Conservation (phyloP, 2,113 vertebrate species). For the Jaculus jaculus region DNA sequence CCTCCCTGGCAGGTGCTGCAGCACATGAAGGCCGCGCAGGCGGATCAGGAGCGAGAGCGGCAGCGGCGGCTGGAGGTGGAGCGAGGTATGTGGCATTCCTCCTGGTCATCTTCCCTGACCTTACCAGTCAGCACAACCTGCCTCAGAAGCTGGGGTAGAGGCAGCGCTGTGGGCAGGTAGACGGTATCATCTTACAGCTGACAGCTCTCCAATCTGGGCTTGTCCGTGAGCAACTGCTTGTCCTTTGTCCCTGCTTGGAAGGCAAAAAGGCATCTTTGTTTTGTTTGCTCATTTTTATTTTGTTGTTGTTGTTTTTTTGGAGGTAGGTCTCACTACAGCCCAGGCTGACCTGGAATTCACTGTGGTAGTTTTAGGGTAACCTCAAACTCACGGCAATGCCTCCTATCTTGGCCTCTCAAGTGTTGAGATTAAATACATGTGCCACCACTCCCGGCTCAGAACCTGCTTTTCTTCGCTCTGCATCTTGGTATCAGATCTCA, state of each 20-base stretch:
- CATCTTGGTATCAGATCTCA: not conserved
- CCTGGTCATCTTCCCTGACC: not conserved
- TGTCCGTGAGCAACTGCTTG: not conserved
- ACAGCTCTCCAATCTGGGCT: not conserved
- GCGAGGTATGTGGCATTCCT: slow-evolving; percentile 81
- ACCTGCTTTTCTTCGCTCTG: not conserved
- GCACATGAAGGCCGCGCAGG: slow-evolving; percentile 93
- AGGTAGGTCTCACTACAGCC: no score
- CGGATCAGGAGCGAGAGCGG: slow-evolving; percentile 90
- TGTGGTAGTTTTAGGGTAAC: no score
- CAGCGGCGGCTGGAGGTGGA: slow-evolving; percentile 92
- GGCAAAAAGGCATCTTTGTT: not conserved
- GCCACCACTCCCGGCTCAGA: no score
- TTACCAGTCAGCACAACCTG: not conserved
- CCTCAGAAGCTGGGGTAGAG: not conserved
- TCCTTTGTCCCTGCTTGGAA: not conserved
- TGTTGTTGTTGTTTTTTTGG: no score
- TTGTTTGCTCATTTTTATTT: no score
- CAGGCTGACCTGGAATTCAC: no score
- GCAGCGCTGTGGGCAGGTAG: not conserved
- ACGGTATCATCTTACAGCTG: not conserved
- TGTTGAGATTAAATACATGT: no score
- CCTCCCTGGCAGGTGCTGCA: slow-evolving; percentile 90
- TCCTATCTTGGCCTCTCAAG: no score
- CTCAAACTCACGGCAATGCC: no score